These are phyloP conservation scores for Eupelmus urozonus DNA, from an alignment of 2,888 invertebrate species.

Conservation along the genomic window DNA sequence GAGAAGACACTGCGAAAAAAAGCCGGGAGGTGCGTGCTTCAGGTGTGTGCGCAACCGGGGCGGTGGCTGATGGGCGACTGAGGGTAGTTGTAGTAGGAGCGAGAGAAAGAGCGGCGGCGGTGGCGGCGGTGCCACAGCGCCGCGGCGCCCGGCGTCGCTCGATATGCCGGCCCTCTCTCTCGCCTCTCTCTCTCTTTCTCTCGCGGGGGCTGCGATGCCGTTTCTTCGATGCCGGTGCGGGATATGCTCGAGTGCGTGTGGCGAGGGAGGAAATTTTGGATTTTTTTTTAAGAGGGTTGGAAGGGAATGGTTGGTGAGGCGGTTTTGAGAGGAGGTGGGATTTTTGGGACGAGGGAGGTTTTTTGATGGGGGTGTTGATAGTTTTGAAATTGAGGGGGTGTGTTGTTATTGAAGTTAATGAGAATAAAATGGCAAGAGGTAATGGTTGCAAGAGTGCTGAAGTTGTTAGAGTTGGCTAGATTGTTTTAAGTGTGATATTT, in stretches of 20 bases:
- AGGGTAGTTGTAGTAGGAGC: slow-evolving; percentile 73
- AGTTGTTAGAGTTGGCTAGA: too few species aligned
- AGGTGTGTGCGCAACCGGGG: slow-evolving; percentile 74
- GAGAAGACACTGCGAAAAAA: not conserved
- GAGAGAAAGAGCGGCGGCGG: slow-evolving; percentile 73
- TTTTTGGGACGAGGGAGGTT: too few species aligned
- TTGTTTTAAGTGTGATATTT: too few species aligned
- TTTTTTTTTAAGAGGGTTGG: too few species aligned
- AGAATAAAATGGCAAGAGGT: too few species aligned
- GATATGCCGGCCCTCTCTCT: slow-evolving; percentile 77
- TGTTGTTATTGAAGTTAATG: too few species aligned
- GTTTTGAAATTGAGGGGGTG: too few species aligned
- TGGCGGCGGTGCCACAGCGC: slow-evolving; percentile 81
- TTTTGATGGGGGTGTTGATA: too few species aligned
- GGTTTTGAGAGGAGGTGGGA: too few species aligned
- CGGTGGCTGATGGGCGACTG: slow-evolving; percentile 83
- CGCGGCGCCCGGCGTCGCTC: slow-evolving; percentile 76
- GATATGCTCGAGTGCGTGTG: too few species aligned
- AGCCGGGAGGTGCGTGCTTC: not conserved
- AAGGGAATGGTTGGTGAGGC: too few species aligned
- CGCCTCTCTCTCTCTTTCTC: slow-evolving; percentile 35
- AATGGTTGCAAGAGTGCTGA: too few species aligned
- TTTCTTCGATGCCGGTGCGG: not conserved
- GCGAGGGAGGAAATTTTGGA: not conserved
- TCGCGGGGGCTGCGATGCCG: not conserved